Evolutionary conservation across 2,797 vertebrate species (phyloP), one percentile per base, ranked within the genome.

Genomic region (Enteromius mattozi): DNA sequence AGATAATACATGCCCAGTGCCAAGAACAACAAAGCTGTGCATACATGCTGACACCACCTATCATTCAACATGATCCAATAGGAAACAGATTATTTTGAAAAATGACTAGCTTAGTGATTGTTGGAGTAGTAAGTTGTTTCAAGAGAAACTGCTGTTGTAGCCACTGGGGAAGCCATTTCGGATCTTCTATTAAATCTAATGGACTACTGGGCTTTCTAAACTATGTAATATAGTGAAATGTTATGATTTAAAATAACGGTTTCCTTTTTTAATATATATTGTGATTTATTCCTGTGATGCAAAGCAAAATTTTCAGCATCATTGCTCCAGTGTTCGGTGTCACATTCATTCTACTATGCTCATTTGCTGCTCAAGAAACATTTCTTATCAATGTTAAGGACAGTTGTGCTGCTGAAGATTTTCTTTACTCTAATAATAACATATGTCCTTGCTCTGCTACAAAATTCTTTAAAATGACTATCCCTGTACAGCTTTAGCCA

Each of bases 11-110:
- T 63, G 16, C 19, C 56, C 37, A 42, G 76, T 78, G 56, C 37
- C 56, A 63, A 37, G 35, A 61, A 19, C 54, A 78, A 63, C 54
- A 45, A 42, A 59, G 75, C 37, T 69, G 35, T 69, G 66, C 66
- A 69, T 69, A 40, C 19, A 75, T 35, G 13, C 5, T 7, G 72
- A 75, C 72, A 24, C 4, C 8, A 78, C 24, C 56, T 78, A 77
- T 6, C 30, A 17, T 33, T 33, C 63, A 65, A 17, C 63, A 8
- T 65, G 30, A 17, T 65, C 14, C 63, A 65, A 3, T 65, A 65
- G 14, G 16, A 8, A 65, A 33, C 30, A 17, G 61, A 17, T 65
- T 17, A 65, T 17, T 33, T 61, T 65, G 7, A 33, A 30, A 16
- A 33, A 65, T 63, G 14, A 65, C 61, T 33, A 8, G 6, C 30